These are phyloP conservation scores for Salvelinus alpinus DNA, from an alignment of 2,113 vertebrate genomes.

Conservation along the genomic window DNA sequence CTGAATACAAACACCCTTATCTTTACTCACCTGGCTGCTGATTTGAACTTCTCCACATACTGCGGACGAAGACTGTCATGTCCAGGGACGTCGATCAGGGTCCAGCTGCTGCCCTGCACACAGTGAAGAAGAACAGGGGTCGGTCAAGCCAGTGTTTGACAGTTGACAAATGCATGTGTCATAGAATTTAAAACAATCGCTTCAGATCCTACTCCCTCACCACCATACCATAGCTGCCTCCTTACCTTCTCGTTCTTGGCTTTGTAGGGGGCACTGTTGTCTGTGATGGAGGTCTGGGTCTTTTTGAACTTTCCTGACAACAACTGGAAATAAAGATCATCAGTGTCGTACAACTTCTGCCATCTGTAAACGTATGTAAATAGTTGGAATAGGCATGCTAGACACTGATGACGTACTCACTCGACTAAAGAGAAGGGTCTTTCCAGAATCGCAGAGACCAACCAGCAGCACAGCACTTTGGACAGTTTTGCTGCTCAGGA, in stretches of 20 bases:
- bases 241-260: conserved; percentile 77
- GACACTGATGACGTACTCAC: conserved; percentile 51
- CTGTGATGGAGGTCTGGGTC: conserved; percentile 90
- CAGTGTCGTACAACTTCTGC: neutral
- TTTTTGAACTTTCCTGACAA: conserved; percentile 82
- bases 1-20: neutral
- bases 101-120: conserved; percentile 78
- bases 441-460: conserved; percentile 77
- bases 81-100: conserved; percentile 91
- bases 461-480: conserved; percentile 69
- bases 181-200: neutral
- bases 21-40: conserved; percentile 81
- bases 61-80: conserved; percentile 89
- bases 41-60: conserved; percentile 90
- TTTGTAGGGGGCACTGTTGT: conserved; percentile 83
- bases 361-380: neutral
- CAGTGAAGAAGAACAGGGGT: neutral
- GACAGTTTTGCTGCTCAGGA: conserved; percentile 70
- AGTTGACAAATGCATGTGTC: no score
- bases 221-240: no score
- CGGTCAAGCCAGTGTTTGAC: neutral
- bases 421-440: conserved; percentile 74
- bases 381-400: neutral
- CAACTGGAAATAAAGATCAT: conserved; percentile 66
- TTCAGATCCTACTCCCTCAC: neutral